Percentiles rank a stretch among this genome's conserved stretches.
Conservation (phyloP, 2,113 vertebrate species). For the Python bivittatus region DNA sequence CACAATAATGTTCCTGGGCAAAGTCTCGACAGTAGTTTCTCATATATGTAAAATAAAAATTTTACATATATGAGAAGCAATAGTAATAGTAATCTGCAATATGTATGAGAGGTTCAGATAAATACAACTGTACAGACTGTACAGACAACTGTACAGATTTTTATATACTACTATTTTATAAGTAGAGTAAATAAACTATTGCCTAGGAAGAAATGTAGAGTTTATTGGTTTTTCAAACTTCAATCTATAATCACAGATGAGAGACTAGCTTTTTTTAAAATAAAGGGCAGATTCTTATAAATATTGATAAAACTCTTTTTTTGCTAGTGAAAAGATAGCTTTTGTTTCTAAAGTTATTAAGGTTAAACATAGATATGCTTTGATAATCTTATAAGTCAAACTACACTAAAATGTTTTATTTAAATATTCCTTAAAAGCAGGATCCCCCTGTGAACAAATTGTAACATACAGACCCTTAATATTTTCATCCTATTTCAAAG, state of each 20-base stretch:
- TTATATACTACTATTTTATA: not conserved
- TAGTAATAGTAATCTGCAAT: not conserved
- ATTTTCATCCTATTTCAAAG: slow-evolving; percentile 64
- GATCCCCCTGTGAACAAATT: slow-evolving; percentile 59
- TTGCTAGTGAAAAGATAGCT: not conserved
- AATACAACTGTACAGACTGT: not conserved
- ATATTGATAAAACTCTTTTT: not conserved
- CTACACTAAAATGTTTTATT: slow-evolving; percentile 51
- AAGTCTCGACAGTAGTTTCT: not conserved
- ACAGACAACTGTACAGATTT: not conserved
- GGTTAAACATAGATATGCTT: slow-evolving; percentile 14
- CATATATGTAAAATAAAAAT: not conserved
- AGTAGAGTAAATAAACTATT: not conserved
- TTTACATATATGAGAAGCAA: too few relatives aligned
- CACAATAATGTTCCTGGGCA: not conserved
- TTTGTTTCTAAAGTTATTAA: not conserved
- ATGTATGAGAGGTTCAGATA: not conserved
- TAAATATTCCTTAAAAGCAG: slow-evolving; percentile 63
- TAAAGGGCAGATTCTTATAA: not conserved
- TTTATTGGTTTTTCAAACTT: not conserved
- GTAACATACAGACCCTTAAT: slow-evolving; percentile 63
- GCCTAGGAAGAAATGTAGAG: not conserved
- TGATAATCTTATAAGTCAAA: slow-evolving; percentile 39
- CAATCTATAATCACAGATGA: not conserved
- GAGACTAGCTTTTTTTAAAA: not conserved